These are phyloP conservation scores for Cariama cristata DNA, from an alignment of 2,113 vertebrate genomes.

Conservation along the genomic window DNA sequence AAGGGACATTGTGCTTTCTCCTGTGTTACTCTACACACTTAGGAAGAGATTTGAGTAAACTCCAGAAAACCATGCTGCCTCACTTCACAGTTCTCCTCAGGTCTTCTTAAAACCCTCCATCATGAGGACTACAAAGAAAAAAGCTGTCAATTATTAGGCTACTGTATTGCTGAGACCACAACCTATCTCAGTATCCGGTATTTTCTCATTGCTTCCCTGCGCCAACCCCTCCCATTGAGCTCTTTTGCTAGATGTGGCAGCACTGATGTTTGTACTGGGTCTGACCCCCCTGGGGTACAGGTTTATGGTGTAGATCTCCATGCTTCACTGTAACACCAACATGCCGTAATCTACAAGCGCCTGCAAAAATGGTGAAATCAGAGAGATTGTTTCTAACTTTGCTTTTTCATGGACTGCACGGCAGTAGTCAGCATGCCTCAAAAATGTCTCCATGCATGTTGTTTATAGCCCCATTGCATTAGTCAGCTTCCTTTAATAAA, in stretches of 20 bases:
- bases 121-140: neutral
- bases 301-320: neutral
- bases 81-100: neutral
- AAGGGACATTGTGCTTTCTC: neutral
- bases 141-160: neutral
- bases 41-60: neutral
- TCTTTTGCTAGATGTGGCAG: neutral
- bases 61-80: neutral
- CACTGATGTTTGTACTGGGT: neutral
- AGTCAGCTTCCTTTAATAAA: constrained; percentile 76
- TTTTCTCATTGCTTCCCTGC: neutral
- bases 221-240: neutral
- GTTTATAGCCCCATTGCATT: constrained; percentile 57
- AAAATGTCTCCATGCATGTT: constrained; percentile 35
- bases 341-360: neutral
- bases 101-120: neutral
- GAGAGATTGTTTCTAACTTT: neutral
- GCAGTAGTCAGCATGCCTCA: neutral
- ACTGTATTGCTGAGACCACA: neutral
- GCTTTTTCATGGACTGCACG: neutral
- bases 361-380: neutral
- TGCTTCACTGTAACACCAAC: neutral
- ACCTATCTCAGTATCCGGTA: neutral
- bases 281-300: rapidly evolving
- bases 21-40: neutral